Percentiles rank a stretch among this genome's conserved stretches.
Conservation (phyloP, 2,797 vertebrate genomes). For the Serranus cabrilla region DNA sequence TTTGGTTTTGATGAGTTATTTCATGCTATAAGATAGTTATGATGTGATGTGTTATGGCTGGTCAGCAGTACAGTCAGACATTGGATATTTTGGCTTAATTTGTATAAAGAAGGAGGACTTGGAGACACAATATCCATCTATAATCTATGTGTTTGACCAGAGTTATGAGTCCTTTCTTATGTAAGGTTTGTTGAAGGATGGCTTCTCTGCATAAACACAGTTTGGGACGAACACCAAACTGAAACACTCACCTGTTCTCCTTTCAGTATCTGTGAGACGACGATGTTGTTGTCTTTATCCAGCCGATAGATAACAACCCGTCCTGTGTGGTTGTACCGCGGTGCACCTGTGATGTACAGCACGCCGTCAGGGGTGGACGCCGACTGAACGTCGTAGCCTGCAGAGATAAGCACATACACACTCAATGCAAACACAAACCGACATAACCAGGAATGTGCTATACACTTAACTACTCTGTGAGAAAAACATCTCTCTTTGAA, state of each 20-base stretch:
- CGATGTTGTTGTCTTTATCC: slow-evolving; percentile 72
- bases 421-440: background rate
- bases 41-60: too few relatives aligned
- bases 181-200: background rate
- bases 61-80: too few relatives aligned
- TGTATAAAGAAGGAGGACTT: too few relatives aligned
- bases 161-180: too few relatives aligned
- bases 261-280: slow-evolving; percentile 89
- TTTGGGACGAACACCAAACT: background rate
- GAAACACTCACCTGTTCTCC: slow-evolving; percentile 91
- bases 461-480: background rate
- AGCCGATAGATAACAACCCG: slow-evolving; percentile 93
- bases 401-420: slow-evolving; percentile 13
- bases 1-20: too few relatives aligned
- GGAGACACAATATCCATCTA: too few relatives aligned
- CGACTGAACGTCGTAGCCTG: slow-evolving; percentile 95
- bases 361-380: slow-evolving; percentile 86
- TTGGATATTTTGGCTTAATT: too few relatives aligned
- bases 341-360: slow-evolving; percentile 94
- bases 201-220: background rate
- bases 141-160: too few relatives aligned
- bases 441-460: background rate
- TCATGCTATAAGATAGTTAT: too few relatives aligned
- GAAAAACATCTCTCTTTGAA: slow-evolving; percentile 19
- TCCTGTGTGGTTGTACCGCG: slow-evolving; percentile 96